Evolutionary conservation across 2,888 invertebrate genomes (phyloP), one percentile per base, ranked within the genome.

Genomic region (Xylophagus ater): DNA sequence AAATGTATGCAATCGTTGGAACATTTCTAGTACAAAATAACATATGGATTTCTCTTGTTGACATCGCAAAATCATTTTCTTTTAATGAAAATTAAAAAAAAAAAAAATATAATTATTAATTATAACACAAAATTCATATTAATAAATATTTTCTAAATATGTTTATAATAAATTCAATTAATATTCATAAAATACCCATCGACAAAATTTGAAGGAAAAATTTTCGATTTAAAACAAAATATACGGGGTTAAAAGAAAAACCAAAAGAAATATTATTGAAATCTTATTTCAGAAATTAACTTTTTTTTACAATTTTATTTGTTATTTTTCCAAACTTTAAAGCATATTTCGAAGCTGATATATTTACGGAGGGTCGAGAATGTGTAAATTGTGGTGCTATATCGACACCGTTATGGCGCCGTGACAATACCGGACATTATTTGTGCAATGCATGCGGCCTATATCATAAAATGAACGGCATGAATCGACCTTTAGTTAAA

Each of bases 381-480:
- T 96, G 96, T 72, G 93, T 94, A 46, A 96, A 96, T 74, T 96
- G 96, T 70, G 94, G 94, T 55, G 92, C 93, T 51, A 89, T 89
- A 65, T 87, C 88, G 56, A 98, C 97, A 52, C 96, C 97, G 47
- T 75, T 97, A 54, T 97, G 97, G 98, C 79, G 97, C 52, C 79
- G 98, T 64, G 97, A 98, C 75, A 92, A 92, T 66, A 93, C 92
- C 57, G 97, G 97, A 49, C 94, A 97, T 73, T 97, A 96, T 72
- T 80, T 97, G 57, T 98, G 98, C 79, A 98, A 98, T 75, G 97
- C 97, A 50, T 98, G 98, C 71, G 97, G 97, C 56, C 85, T 98
- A 54, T 97, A 97, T 75, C 83, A 84, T 71, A 90, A 89, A 74
- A 86, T 90, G 86, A 93, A 92, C 69, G 89, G 90, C 62, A 82